These are phyloP conservation scores for Poeciliopsis occidentalis DNA, from an alignment of 2,113 vertebrate genomes.

Conservation along the genomic window DNA sequence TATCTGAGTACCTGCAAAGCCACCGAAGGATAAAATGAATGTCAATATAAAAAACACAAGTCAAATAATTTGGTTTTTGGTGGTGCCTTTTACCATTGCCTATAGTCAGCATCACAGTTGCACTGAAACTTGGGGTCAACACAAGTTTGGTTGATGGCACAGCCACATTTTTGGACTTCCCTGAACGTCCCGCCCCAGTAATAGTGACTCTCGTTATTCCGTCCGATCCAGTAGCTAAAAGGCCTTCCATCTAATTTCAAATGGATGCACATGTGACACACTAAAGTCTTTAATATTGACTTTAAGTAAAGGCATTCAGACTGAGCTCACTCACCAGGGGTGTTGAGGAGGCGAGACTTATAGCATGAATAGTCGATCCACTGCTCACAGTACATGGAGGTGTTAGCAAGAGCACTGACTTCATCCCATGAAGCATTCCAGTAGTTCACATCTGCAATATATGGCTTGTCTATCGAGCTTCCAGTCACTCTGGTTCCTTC, in stretches of 20 bases:
- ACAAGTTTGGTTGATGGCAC: slow-evolving; percentile 91
- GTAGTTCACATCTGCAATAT: slow-evolving; percentile 88
- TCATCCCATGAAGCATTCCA: slow-evolving; percentile 96
- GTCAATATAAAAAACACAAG: neutral
- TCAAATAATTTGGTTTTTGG: neutral
- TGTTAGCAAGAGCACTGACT: slow-evolving; percentile 91
- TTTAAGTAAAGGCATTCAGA: neutral
- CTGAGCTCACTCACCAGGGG: slow-evolving; percentile 82
- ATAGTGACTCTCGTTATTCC: slow-evolving; percentile 90
- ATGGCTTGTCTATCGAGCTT: slow-evolving; percentile 88
- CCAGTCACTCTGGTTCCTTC: slow-evolving; percentile 88
- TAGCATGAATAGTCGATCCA: slow-evolving; percentile 94
- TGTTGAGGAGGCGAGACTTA: slow-evolving; percentile 95
- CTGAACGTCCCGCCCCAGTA: slow-evolving; percentile 96
- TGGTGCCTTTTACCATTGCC: slow-evolving; percentile 85
- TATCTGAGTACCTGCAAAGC: slow-evolving; percentile 88
- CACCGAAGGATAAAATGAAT: neutral
- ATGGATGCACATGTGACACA: neutral
- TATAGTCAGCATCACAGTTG: slow-evolving; percentile 95
- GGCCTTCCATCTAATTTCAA: slow-evolving; percentile 86
- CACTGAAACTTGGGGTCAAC: slow-evolving; percentile 89
- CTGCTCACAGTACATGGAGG: slow-evolving; percentile 94
- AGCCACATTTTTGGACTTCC: slow-evolving; percentile 92
- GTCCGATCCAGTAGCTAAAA: slow-evolving; percentile 94
- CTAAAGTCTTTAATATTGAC: neutral